Evolutionary conservation across 2,113 vertebrate species (phyloP).

Genomic region (Myiopsitta monachus): DNA sequence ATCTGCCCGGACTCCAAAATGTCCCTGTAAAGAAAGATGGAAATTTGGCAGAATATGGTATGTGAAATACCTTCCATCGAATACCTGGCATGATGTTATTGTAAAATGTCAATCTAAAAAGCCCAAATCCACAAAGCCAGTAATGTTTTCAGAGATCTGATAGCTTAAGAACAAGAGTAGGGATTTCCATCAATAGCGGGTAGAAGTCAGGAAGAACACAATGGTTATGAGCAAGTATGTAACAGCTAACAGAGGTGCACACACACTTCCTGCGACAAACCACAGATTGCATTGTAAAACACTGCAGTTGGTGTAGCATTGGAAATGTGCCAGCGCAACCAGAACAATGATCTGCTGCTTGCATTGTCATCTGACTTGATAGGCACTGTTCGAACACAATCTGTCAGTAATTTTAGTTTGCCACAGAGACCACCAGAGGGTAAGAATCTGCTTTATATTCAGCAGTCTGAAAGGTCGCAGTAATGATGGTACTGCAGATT

Average conservation of each 20-base stretch:
- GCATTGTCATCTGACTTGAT: slow-evolving; percentile 12
- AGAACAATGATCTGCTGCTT: background rate
- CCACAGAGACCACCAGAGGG: slow-evolving; percentile 3
- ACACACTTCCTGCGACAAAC: background rate
- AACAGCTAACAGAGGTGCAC: background rate
- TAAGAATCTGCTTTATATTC: slow-evolving; percentile 31
- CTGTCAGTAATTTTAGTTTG: slow-evolving; percentile 19
- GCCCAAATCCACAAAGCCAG: background rate
- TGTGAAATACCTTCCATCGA: background rate
- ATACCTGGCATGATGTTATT: background rate
- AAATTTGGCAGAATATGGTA: background rate
- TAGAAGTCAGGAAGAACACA: background rate
- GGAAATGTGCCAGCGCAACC: background rate
- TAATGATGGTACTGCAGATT: slow-evolving; percentile 25
- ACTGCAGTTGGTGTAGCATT: background rate
- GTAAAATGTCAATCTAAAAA: background rate
- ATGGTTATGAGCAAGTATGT: background rate
- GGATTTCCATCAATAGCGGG: background rate
- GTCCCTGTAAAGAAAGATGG: background rate
- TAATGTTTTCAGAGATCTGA: background rate
- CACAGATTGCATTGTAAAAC: background rate
- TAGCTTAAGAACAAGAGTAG: background rate
- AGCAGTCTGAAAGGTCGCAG: background rate
- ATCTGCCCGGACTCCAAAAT: background rate
- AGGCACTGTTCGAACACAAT: background rate